These are phyloP conservation scores for Lithobates pipiens DNA, from an alignment of 2,797 vertebrate species.

Conservation along the genomic window DNA sequence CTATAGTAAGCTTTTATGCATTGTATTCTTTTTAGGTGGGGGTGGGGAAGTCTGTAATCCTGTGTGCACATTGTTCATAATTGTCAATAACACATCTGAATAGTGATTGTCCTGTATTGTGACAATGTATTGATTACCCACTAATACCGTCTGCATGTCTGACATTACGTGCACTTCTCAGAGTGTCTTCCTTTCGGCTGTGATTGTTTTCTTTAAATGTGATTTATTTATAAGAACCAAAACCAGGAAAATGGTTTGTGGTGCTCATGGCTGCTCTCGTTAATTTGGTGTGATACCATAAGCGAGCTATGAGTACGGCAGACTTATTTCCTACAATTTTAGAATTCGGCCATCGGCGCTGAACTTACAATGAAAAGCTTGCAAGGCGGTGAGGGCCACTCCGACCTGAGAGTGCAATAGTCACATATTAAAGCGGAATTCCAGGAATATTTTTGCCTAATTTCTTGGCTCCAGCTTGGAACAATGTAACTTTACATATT, in stretches of 20 bases:
- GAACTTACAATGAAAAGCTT: neutral
- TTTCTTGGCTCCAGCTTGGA: too few relatives aligned
- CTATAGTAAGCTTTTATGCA: neutral
- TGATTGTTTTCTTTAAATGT: neutral
- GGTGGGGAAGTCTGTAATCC: neutral
- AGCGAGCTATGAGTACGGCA: neutral
- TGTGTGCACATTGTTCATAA: neutral
- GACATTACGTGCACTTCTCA: neutral
- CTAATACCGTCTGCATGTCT: slow-evolving; percentile 12
- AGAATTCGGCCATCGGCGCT: neutral
- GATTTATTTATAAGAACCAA: too few relatives aligned
- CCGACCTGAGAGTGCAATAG: neutral
- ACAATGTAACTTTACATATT: too few relatives aligned
- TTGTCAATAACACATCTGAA: neutral
- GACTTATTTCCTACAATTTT: neutral
- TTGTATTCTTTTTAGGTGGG: neutral
- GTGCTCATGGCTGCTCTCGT: too few relatives aligned
- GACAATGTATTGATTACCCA: neutral
- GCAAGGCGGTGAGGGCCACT: neutral
- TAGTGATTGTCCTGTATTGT: neutral
- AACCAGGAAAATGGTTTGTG: too few relatives aligned
- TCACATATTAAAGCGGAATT: neutral
- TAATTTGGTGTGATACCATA: too few relatives aligned
- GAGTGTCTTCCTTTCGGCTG: neutral
- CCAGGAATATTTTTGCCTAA: too few relatives aligned